Percentiles rank a stretch among this genome's conserved stretches.
Evolutionary conservation across 2,888 invertebrate genomes (phyloP).

Genomic region (Xestoiulus laeticollis): DNA sequence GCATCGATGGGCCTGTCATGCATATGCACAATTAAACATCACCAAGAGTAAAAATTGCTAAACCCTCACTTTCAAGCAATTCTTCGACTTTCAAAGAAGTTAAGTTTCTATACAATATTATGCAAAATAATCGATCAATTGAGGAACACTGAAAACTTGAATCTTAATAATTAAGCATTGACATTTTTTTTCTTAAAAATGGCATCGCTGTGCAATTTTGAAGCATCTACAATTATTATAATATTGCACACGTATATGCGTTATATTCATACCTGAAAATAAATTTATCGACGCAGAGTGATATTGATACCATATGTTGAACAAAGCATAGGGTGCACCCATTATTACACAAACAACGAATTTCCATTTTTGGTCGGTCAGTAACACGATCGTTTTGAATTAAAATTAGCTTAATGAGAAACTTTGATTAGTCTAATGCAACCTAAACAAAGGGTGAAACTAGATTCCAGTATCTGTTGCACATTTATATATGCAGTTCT

Average conservation of each 20-base stretch:
- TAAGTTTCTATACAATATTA: neutral
- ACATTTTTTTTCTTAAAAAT: too few relatives aligned
- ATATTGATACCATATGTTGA: too few relatives aligned
- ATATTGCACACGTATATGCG: too few relatives aligned
- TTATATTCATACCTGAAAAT: too few relatives aligned
- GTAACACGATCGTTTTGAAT: slow-evolving; percentile 40
- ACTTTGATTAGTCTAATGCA: neutral
- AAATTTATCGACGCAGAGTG: too few relatives aligned
- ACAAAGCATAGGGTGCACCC: too few relatives aligned
- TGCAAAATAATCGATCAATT: neutral
- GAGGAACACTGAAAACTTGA: neutral
- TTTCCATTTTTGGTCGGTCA: slow-evolving; percentile 50
- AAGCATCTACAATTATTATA: too few relatives aligned
- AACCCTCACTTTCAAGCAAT: neutral
- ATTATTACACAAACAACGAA: neutral
- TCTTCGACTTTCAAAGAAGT: neutral
- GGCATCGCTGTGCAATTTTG: neutral
- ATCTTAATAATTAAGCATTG: neutral
- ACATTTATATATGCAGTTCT: neutral
- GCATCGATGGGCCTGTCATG: neutral
- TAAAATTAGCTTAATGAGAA: neutral
- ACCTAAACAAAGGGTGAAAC: neutral
- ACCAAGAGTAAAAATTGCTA: neutral
- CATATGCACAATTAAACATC: neutral
- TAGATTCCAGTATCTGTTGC: neutral